These are phyloP conservation scores for Pseudorhombus dupliciocellatus DNA, from an alignment of 2,113 vertebrate species.

Conservation along the genomic window DNA sequence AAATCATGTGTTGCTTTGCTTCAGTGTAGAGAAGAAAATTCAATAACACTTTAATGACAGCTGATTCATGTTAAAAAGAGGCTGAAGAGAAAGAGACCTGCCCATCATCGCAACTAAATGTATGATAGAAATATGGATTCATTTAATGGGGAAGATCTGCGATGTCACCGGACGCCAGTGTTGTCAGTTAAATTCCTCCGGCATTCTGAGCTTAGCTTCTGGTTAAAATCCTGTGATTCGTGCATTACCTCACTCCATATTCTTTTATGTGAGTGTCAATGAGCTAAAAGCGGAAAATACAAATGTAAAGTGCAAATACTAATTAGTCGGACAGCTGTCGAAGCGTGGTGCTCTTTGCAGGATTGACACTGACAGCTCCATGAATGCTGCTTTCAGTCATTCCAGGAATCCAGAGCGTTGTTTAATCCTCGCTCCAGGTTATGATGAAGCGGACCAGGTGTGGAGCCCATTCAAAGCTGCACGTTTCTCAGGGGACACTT, in stretches of 20 bases:
- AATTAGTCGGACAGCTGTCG: conserved; percentile 55
- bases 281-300: conserved; percentile 5
- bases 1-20: neutral
- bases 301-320: conserved; percentile 30
- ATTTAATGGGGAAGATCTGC: neutral
- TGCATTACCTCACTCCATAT: neutral
- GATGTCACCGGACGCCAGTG: neutral
- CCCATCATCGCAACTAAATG: too few species aligned
- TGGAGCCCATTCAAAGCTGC: neutral
- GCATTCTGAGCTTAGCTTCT: neutral
- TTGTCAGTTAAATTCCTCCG: neutral
- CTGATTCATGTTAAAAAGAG: too few species aligned
- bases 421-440: conserved; percentile 66
- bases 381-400: conserved; percentile 17
- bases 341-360: neutral
- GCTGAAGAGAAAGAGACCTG: too few species aligned
- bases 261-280: conserved; percentile 19
- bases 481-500: conserved; percentile 15
- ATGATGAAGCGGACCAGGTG: conserved; percentile 46
- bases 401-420: conserved; percentile 16
- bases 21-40: neutral
- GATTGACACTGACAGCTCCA: conserved; percentile 45
- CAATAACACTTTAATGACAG: neutral
- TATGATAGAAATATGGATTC: neutral
- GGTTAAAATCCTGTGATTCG: neutral